Conservation (phyloP, 2,888 invertebrate species). For the Brachypterus glaber region DNA sequence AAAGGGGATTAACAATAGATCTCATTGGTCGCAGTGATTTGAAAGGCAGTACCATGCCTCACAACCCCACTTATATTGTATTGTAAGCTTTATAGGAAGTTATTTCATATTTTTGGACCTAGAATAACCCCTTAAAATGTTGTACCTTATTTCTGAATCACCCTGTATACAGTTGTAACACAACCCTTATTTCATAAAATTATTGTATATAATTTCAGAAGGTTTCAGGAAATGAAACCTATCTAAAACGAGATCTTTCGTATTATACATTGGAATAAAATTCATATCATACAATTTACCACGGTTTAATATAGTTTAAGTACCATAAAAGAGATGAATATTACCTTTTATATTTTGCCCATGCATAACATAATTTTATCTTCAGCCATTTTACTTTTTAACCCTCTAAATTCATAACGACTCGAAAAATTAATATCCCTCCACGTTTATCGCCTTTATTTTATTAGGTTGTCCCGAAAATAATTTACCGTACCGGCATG, state of each 20-base stretch:
- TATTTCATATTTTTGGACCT: too few species aligned
- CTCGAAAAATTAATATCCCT: background rate
- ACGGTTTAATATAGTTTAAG: conserved; percentile 10
- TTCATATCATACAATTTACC: conserved; percentile 7
- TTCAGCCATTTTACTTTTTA: background rate
- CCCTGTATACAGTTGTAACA: too few species aligned
- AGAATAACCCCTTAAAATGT: too few species aligned
- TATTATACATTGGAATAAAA: background rate
- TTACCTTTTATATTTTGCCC: conserved; percentile 8
- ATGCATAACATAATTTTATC: conserved; percentile 5
- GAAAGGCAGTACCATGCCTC: too few species aligned
- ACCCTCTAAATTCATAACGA: background rate
- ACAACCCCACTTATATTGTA: too few species aligned
- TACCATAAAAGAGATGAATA: conserved; percentile 10
- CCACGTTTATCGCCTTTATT: background rate
- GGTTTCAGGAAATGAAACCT: background rate
- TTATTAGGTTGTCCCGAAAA: background rate
- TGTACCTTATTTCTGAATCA: too few species aligned
- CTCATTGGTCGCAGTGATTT: too few species aligned
- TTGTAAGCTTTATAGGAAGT: too few species aligned
- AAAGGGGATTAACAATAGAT: too few species aligned
- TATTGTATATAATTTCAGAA: too few species aligned
- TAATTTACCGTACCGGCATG: too few species aligned
- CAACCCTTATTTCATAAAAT: too few species aligned
- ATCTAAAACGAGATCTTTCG: background rate